A percentile compares a stretch with the other conserved stretches of the same genome.
These are phyloP conservation scores for Plebejus argus DNA, from an alignment of 2,888 invertebrate species.

Conservation along the genomic window DNA sequence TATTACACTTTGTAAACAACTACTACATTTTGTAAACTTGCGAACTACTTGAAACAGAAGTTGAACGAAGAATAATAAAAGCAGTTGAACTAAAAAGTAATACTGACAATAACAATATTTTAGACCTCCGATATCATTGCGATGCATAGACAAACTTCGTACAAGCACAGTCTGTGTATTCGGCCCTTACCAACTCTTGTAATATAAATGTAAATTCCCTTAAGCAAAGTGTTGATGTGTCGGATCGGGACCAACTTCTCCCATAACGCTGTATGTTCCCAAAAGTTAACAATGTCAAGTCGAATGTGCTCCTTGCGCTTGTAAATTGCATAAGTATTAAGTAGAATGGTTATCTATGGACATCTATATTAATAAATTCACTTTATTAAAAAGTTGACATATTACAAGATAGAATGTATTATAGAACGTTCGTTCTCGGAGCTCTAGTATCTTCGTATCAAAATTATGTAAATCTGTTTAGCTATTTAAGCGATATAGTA, in stretches of 20 bases:
- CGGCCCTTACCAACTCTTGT: conserved; percentile 25
- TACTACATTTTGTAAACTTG: too few species aligned
- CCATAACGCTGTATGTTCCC: conserved; percentile 30
- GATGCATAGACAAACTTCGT: background rate
- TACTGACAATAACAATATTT: background rate
- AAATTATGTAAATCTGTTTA: too few species aligned
- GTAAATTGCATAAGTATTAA: conserved; percentile 22
- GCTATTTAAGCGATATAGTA: too few species aligned
- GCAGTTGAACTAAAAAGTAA: too few species aligned
- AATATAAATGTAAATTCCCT: conserved; percentile 34
- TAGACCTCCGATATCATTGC: background rate
- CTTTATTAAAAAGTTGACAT: background rate
- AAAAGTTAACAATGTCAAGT: conserved; percentile 30
- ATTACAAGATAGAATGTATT: too few species aligned
- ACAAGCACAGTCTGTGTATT: background rate
- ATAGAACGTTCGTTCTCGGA: too few species aligned
- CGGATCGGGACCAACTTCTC: conserved; percentile 32
- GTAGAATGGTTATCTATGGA: background rate
- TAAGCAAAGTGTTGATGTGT: conserved; percentile 33
- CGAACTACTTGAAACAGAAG: too few species aligned
- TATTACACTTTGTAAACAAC: too few species aligned
- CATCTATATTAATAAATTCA: background rate
- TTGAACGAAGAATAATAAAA: too few species aligned
- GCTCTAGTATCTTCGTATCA: too few species aligned
- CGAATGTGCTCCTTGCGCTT: conserved; percentile 17